Percentiles rank a stretch among this genome's conserved stretches.
phyloP scores from a whole-genome alignment of 2,113 vertebrate genomes.

The Scartelaos histophorus region DNA sequence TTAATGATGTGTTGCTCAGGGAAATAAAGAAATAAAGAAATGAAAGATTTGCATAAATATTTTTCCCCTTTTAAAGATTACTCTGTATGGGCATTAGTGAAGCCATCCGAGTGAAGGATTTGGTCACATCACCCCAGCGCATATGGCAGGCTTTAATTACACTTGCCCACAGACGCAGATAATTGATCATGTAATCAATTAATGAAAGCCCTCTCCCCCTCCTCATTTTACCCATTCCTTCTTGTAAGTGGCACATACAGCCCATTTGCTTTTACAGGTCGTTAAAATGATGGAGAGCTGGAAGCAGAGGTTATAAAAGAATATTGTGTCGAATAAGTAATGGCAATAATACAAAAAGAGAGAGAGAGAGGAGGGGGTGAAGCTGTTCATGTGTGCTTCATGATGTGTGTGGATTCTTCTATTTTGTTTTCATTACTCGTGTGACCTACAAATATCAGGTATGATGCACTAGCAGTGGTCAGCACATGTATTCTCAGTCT shows the following conservation, averaged over 20 bases:
- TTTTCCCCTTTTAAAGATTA: conserved; percentile 32
- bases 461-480: conserved; percentile 7
- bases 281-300: conserved; percentile 69
- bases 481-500: conserved; percentile 15
- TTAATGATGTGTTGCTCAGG: not conserved
- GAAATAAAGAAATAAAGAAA: not conserved
- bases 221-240: conserved; percentile 6
- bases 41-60: not conserved
- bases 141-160: conserved; percentile 68
- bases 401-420: conserved; percentile 27
- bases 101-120: conserved; percentile 50
- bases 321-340: conserved; percentile 38
- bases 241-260: conserved; percentile 60
- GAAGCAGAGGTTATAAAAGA: conserved; percentile 45
- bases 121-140: conserved; percentile 46
- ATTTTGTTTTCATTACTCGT: conserved; percentile 28
- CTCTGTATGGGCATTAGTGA: conserved; percentile 22
- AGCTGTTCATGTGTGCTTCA: conserved; percentile 12
- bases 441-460: conserved; percentile 19
- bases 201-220: conserved; percentile 42
- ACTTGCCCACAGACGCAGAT: conserved; percentile 47
- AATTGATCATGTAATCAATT: conserved; percentile 77
- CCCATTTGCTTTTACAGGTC: conserved; percentile 66
- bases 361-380: conserved; percentile 10
- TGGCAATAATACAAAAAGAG: conserved; percentile 38